Conservation (phyloP, 2,113 vertebrate species). For the Microtus montanus region DNA sequence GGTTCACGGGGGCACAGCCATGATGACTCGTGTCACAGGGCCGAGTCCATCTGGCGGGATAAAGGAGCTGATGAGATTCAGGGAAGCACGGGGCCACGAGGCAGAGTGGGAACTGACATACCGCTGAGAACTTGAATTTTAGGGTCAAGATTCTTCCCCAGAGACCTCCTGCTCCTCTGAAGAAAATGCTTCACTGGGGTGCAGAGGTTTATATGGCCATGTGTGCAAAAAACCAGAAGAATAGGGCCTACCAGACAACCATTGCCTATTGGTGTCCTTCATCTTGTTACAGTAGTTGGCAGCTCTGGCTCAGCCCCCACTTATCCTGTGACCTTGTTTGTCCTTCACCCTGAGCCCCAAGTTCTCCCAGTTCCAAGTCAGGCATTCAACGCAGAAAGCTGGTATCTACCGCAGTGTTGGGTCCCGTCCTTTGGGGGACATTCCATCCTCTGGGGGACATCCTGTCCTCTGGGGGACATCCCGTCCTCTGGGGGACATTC, state of each 20-base stretch:
- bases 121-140: neutral
- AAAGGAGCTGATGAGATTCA: neutral
- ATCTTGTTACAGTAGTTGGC: neutral
- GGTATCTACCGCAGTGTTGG: too few relatives aligned
- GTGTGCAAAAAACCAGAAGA: neutral
- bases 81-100: accelerated
- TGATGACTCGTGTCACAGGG: neutral
- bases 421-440: neutral
- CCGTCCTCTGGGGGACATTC: too few relatives aligned
- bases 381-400: neutral
- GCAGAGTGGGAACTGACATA: neutral
- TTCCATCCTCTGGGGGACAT: too few relatives aligned
- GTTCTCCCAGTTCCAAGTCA: neutral
- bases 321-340: neutral
- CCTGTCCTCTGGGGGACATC: too few relatives aligned
- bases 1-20: neutral
- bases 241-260: neutral
- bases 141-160: neutral
- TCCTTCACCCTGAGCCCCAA: neutral
- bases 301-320: neutral
- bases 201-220: neutral
- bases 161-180: neutral
- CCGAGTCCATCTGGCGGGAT: neutral
- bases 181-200: neutral
- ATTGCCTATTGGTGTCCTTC: neutral